These are phyloP conservation scores for Cerastis leucographa DNA, from an alignment of 2,888 invertebrate genomes.

Conservation along the genomic window DNA sequence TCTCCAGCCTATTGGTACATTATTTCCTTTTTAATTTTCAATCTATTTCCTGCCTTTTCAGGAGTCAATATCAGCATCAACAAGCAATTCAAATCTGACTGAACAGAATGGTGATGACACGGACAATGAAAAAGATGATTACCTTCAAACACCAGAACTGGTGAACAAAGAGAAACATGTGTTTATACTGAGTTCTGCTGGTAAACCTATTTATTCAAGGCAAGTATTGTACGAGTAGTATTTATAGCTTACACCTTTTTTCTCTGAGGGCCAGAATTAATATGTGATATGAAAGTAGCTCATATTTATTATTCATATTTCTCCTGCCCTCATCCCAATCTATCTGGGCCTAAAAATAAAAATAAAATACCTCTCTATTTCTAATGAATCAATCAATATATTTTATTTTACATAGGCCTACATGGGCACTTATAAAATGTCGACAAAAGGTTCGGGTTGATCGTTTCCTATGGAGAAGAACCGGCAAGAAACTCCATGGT, in stretches of 20 bases:
- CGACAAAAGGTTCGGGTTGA: too few species aligned
- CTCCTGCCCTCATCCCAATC: not conserved
- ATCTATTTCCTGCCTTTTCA: constrained; percentile 61
- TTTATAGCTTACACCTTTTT: not conserved
- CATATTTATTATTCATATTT: not conserved
- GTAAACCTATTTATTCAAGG: constrained; percentile 99
- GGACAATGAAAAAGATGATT: constrained; percentile 90
- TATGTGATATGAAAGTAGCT: not conserved
- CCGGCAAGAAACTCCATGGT: too few species aligned
- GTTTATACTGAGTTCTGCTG: constrained; percentile 98
- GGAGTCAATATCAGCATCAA: constrained; percentile 83
- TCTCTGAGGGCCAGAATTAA: not conserved
- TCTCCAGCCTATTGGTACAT: not conserved
- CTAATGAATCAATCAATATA: too few species aligned
- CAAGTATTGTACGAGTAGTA: constrained; percentile 72
- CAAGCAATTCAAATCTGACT: constrained; percentile 81
- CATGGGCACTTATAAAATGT: too few species aligned
- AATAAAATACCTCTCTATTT: too few species aligned
- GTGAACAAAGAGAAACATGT: constrained; percentile 96
- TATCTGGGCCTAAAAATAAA: too few species aligned
- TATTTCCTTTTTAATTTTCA: not conserved
- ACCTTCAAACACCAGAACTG: constrained; percentile 93
- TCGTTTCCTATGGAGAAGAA: too few species aligned
- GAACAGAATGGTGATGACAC: constrained; percentile 82
- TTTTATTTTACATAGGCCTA: too few species aligned